Evolutionary conservation across 2,113 vertebrate species (phyloP), one percentile per base, ranked within the genome.

Genomic region (Peromyscus leucopus): DNA sequence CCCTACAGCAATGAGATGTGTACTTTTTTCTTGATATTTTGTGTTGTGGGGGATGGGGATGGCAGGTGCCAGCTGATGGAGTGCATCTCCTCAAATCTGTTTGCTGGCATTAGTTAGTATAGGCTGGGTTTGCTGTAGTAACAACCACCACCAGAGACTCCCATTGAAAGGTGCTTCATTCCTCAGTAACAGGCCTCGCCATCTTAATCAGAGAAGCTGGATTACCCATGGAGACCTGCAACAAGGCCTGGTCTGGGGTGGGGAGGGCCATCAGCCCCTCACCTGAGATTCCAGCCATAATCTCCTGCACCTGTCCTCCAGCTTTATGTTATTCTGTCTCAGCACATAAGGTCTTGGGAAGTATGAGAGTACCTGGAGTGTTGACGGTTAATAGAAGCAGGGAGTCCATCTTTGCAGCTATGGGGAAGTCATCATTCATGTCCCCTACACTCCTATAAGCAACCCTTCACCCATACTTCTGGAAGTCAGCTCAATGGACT

Each of bases 1-100:
- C 7, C 48, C 51, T 42, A 7, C 26, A 26, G 46, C 71, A 63
- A 6, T 57, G 6, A 28, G 11, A 13, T 26, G 9, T 31, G 21
- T 21, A 21, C 11, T 42, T 21, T 24, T 7, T 17, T 74, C 24
- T 16, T n/a, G 26, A 10, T 72, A 85, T 96, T 33, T 3, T 7
- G 7, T 3, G 17, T 17, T 0, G 36, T 5, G 5, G 36, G 51
- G 10, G 51, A 9, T 51, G n/a, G 36, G n/a, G 3, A 21, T 39
- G 65, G 74, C 55, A 85, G 75, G 42, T 88, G 7, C 36, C 55
- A 42, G 28, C 63, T 63, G 22, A 51, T 12, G 42, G 0, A 0
- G 24, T 1, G 19, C 10, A 57, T 10, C 59, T 59, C n/a, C 55
- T 78, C 39, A 15, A 24, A 91, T 39, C 15, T 17, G 31, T 26